Base-by-base conservation (phyloP, 2,113 vertebrate species). In the Onychorhynchus coronatus region DNA sequence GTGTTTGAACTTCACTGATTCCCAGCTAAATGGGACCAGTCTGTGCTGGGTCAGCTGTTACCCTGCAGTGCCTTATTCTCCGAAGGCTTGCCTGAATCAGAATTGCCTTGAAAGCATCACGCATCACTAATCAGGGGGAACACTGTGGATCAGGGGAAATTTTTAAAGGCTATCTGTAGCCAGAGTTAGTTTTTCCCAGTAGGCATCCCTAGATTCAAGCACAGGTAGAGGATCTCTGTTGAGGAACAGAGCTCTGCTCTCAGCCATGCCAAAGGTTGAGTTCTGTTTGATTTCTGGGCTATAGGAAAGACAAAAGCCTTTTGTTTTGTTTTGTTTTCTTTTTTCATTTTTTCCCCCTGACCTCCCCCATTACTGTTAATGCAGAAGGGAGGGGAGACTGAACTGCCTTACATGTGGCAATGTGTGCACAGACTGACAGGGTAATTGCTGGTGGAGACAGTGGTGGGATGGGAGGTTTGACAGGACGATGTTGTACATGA, bases 1-100 rank as follows among this genome's bases (percentile, higher is more conserved):
- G 72, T 47, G 58, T 85, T 85, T 89, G 95, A 85, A 59, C 72
- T 96, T 87, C 0, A 1, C 89, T 61, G 33, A 47, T 93, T 89
- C 84, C 89, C 87, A 89, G 89, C 80, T 62, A 15, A 10, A 6
- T 8, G 35, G 39, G 63, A 14, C 83, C 86, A 47, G 52, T 25
- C 52, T 61, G 61, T 65, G 76, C 89, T 87, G 93, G 84, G 39
- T 84, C 94, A 89, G 91, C 91, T 91, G 42, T 84, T 78, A 75
- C 79, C 63, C 84, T 61, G 7, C 39, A 41, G 37, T 47, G 70
- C 31, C 92, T 74, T 61, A 49, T 92, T 81, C 89, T 91, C 91
- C 18, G 5, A 21, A 65, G 76, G 49, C 44, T 67, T 67, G 42
- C 31, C 77, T 89, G 70, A 87, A 79, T 95, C 84, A 78, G 35